Base-by-base conservation (phyloP, 2,888 invertebrate genomes). In the Rotaria sp. region DNA sequence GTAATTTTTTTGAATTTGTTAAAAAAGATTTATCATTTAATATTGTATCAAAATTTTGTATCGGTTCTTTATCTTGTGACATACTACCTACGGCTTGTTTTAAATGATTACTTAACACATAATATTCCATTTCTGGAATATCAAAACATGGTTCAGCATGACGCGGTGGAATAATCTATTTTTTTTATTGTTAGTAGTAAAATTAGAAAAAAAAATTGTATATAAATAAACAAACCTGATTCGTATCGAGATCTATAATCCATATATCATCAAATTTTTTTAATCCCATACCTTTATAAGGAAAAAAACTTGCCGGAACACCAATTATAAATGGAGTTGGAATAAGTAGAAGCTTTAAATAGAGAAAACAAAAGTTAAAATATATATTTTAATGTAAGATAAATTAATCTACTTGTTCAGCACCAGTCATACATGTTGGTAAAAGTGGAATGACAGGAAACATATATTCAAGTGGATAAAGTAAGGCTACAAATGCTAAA, bases 401-500 rank as follows among this genome's bases (percentile, higher is more conserved):
- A 1, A 48, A 26, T 55, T 5, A 10, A 55, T 88, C 90, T 90
- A 94, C 94, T 93, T 99, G 98, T 92, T 99, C 99, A 0, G 98
- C 98, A 91, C 96, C 96, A 90, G 94, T 96, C 96, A 99, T 97
- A 91, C 97, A 98, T 80, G 97, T 96, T 86, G 99, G 99, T 89
- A 99, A 93, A 88, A 99, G 93, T 38, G 99, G 99, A 90, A 99
- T 99, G 86, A 99, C 97, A 87, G 99, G 99, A 92, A 99, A 99
- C 99, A 99, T 99, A 92, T 99, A 99, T 93, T 99, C 97, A 89
- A 99, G 92, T 0, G 99, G 99, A 92, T 99, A 99, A 89, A 99
- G 94, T 95, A 99, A 96, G 55, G 97, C 95, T 59, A 99, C 97
- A 90, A 99, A 95, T 87, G 99, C 98, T 95, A 99, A 96, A 90